Evolutionary conservation across 2,113 vertebrate genomes (phyloP).

Genomic region (Clarias gariepinus): DNA sequence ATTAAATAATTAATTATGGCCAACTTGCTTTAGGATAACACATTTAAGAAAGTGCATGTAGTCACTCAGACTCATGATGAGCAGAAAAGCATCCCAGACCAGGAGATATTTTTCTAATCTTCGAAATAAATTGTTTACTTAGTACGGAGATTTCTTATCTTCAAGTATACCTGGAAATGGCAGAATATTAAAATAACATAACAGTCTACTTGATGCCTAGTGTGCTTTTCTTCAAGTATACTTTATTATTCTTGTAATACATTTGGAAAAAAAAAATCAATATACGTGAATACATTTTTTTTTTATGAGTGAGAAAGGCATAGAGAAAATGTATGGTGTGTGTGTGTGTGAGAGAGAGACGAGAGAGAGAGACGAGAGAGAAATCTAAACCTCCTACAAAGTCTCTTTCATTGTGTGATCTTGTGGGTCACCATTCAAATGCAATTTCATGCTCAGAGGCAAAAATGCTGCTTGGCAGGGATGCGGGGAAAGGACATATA

Average conservation of each 20-base stretch:
- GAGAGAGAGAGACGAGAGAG: neutral
- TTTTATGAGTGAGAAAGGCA: neutral
- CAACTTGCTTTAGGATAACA: no score
- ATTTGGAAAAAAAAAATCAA: neutral
- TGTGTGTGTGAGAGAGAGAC: neutral
- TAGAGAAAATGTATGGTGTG: neutral
- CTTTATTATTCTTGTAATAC: neutral
- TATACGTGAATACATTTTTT: neutral
- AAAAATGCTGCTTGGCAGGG: conserved; percentile 61
- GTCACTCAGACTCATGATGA: no score
- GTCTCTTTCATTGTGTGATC: conserved; percentile 53
- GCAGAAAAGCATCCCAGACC: neutral
- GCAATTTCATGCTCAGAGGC: conserved; percentile 61
- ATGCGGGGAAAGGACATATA: conserved; percentile 42
- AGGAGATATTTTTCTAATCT: neutral
- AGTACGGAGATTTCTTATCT: neutral
- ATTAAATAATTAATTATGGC: no score
- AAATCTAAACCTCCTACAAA: conserved; percentile 55
- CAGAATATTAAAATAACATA: neutral
- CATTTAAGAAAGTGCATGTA: no score
- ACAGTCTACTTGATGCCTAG: neutral
- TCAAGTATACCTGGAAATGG: neutral
- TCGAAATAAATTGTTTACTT: neutral
- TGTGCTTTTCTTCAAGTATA: neutral
- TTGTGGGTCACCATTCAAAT: conserved; percentile 68